phyloP scores from a whole-genome alignment of 2,888 invertebrate genomes.

The Brenthis hecate region DNA sequence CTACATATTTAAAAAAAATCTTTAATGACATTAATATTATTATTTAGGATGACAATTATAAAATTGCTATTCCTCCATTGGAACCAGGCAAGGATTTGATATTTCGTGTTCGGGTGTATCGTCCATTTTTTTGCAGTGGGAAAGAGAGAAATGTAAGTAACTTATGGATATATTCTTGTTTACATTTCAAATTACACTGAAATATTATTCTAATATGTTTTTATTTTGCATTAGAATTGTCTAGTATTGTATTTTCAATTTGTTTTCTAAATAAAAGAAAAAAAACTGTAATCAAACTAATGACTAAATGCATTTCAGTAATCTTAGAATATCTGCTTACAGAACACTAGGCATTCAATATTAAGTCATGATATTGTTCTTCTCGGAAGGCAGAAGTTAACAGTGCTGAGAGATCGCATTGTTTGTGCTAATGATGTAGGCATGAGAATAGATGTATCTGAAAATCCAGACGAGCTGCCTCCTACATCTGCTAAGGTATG shows the following conservation, averaged over 20 bases:
- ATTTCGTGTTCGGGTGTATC: slow-evolving; percentile 61
- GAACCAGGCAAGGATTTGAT: slow-evolving; percentile 66
- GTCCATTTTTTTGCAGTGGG: slow-evolving; percentile 53
- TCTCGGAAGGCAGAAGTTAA: slow-evolving; percentile 81
- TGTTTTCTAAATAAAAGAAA: too few species aligned
- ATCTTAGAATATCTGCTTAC: slow-evolving; percentile 1
- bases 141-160: slow-evolving; percentile 53
- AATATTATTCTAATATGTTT: too few species aligned
- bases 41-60: slow-evolving; percentile 46
- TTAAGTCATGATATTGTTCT: slow-evolving; percentile 61
- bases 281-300: too few species aligned
- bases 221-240: too few species aligned
- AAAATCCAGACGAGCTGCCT: slow-evolving; percentile 61
- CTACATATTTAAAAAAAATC: not conserved
- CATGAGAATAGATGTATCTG: slow-evolving; percentile 83
- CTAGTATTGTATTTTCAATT: too few species aligned
- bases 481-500: slow-evolving; percentile 56
- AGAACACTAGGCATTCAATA: slow-evolving; percentile 58
- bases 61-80: slow-evolving; percentile 41
- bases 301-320: not conserved
- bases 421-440: slow-evolving; percentile 87
- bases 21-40: not conserved
- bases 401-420: slow-evolving; percentile 88
- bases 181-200: too few species aligned
- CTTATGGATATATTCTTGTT: too few species aligned